Percentiles rank a stretch among this genome's conserved stretches.
These are phyloP conservation scores for Linurgus olivaceus DNA, from an alignment of 2,797 vertebrate genomes.

Conservation along the genomic window DNA sequence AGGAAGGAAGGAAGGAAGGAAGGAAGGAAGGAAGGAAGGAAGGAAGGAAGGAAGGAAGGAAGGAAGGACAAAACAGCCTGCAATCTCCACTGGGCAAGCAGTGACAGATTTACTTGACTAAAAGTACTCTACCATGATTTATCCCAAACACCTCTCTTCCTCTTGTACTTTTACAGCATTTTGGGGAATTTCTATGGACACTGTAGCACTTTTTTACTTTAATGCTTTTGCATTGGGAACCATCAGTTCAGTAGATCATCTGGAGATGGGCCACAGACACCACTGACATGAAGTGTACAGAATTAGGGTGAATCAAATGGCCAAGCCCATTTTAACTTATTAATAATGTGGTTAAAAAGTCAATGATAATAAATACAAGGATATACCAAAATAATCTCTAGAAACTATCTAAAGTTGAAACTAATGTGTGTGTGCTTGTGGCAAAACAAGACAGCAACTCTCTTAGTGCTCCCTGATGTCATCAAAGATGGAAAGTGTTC, in stretches of 20 bases:
- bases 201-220: background rate
- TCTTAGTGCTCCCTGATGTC: background rate
- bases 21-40: background rate
- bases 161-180: background rate
- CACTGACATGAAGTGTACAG: rapidly evolving
- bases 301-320: background rate
- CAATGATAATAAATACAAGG: background rate
- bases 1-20: background rate
- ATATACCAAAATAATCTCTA: background rate
- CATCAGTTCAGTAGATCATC: background rate
- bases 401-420: background rate
- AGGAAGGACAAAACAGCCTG: background rate
- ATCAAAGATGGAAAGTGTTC: background rate
- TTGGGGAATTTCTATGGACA: background rate
- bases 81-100: background rate
- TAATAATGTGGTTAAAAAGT: background rate
- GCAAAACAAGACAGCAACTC: background rate
- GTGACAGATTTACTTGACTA: background rate
- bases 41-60: background rate
- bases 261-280: background rate
- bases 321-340: background rate
- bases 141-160: background rate
- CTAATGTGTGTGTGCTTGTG: background rate
- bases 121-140: background rate
- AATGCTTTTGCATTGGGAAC: background rate